phyloP scores from a whole-genome alignment of 2,797 vertebrate genomes.

The Esox masquinongy region DNA sequence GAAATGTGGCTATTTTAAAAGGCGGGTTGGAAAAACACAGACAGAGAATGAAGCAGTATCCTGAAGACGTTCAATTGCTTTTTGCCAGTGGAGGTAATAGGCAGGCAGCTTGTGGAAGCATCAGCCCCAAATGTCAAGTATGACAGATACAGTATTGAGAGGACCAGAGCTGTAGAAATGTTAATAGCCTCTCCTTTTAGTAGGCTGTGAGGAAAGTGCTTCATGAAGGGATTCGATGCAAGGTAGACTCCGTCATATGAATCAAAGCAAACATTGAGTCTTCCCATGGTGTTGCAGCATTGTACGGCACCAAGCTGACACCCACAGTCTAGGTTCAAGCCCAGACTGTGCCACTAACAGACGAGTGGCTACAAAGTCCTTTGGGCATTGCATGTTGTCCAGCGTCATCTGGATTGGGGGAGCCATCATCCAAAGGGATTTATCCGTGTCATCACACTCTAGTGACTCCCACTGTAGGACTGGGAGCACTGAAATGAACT shows the following conservation, averaged over 20 bases:
- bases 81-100: slow-evolving; percentile 17
- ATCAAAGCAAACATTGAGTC: slow-evolving; percentile 10
- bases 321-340: no score
- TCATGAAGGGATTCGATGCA: slow-evolving; percentile 20
- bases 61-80: slow-evolving; percentile 4
- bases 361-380: no score
- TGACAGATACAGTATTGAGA: slow-evolving; percentile 32
- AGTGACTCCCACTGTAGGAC: no score
- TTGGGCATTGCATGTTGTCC: no score
- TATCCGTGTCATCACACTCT: no score
- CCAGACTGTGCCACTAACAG: no score
- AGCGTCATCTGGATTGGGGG: no score
- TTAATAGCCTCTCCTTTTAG: slow-evolving; percentile 42
- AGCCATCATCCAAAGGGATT: no score
- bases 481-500: no score
- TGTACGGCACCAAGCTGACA: no score
- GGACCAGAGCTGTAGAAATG: slow-evolving; percentile 26
- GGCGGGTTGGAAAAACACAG: background rate
- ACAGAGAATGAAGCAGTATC: background rate
- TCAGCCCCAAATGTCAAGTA: slow-evolving; percentile 37
- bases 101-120: slow-evolving; percentile 16
- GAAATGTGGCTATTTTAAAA: background rate
- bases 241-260: slow-evolving; percentile 20
- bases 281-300: no score
- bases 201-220: slow-evolving; percentile 20